phyloP scores from a whole-genome alignment of 2,888 invertebrate species.

The Synergus itoensis region DNA sequence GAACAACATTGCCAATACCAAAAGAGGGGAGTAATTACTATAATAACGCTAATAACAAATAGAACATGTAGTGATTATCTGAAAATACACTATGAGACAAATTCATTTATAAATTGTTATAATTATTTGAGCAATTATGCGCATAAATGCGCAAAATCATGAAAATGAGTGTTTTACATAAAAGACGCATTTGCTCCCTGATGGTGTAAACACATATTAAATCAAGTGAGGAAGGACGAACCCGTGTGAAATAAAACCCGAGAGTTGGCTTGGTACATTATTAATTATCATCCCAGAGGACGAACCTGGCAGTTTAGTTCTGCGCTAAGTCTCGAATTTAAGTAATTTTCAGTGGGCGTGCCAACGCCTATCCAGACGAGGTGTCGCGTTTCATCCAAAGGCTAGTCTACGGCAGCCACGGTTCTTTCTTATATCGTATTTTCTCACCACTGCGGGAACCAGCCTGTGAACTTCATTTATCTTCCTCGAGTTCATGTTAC shows the following conservation, averaged over 20 bases:
- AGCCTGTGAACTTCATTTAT: conserved; percentile 65
- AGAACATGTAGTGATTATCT: neutral
- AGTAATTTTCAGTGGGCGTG: conserved; percentile 22
- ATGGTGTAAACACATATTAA: conserved; percentile 24
- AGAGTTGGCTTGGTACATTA: conserved; percentile 23
- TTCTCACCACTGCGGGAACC: conserved; percentile 47
- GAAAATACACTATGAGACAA: neutral
- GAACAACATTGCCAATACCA: neutral
- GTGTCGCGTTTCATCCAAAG: conserved; percentile 18
- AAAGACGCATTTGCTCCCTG: conserved; percentile 3
- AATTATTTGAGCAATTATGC: neutral
- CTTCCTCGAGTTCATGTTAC: conserved; percentile 67
- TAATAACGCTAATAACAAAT: too few species aligned
- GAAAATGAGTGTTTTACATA: neutral
- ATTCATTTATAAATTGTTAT: neutral
- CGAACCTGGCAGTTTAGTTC: conserved; percentile 19
- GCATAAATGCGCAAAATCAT: neutral
- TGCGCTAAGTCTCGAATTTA: conserved; percentile 13
- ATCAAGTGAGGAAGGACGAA: neutral
- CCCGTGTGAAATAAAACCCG: conserved; percentile 27
- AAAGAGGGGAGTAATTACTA: neutral
- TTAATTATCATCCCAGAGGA: conserved; percentile 22
- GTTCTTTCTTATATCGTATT: conserved; percentile 44
- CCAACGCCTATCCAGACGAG: neutral
- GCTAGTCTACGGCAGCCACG: neutral